These are phyloP conservation scores for Ophion obscuratus DNA, from an alignment of 2,888 invertebrate species.

Conservation along the genomic window DNA sequence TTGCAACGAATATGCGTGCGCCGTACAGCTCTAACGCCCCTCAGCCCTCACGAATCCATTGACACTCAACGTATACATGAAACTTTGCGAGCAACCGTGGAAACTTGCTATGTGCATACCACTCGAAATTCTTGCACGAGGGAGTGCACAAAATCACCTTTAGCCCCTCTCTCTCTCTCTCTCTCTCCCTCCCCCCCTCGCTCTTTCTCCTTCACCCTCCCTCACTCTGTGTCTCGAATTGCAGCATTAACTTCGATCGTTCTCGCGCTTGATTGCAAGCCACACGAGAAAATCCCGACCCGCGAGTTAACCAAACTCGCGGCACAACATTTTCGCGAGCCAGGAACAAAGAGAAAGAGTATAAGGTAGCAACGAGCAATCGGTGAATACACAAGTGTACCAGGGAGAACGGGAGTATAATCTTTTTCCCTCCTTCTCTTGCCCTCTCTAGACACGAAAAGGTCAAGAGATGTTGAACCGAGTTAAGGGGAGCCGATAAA, in stretches of 20 bases:
- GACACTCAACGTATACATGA: constrained; percentile 4
- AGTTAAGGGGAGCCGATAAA: constrained; percentile 22
- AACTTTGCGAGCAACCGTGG: constrained; percentile 29
- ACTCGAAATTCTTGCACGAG: constrained; percentile 40
- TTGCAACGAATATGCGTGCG: neutral
- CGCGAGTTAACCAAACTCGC: constrained; percentile 20
- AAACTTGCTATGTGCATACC: constrained; percentile 27
- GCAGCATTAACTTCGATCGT: constrained; percentile 50
- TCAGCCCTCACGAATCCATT: constrained; percentile 27
- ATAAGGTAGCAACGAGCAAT: constrained; percentile 23
- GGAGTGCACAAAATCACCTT: constrained; percentile 30
- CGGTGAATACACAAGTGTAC: constrained; percentile 6
- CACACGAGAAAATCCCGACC: constrained; percentile 41
- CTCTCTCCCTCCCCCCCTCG: neutral
- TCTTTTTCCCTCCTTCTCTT: neutral
- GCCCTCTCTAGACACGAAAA: constrained; percentile 43
- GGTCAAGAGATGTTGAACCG: constrained; percentile 54
- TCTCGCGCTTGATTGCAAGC: constrained; percentile 43
- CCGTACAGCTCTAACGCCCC: neutral
- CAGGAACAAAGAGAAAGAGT: constrained; percentile 31
- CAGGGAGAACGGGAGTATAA: constrained; percentile 12
- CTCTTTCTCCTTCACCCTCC: neutral
- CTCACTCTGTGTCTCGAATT: constrained; percentile 11
- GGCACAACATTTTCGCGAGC: constrained; percentile 47
- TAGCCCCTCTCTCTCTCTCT: constrained; percentile 6